Conservation (phyloP, 1,140 invertebrate genomes). For the Andricus grossulariae region DNA sequence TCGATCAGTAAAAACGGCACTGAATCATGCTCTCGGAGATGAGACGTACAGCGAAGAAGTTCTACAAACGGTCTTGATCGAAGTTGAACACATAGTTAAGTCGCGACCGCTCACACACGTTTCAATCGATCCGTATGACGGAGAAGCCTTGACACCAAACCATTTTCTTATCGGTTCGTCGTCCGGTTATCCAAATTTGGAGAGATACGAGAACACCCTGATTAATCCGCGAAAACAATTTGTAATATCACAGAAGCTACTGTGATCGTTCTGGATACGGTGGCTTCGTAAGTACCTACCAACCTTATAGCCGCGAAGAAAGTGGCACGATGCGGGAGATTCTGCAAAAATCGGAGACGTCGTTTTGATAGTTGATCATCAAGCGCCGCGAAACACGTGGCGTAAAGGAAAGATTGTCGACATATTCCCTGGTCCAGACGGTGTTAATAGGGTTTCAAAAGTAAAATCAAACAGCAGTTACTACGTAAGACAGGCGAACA, state of each 20-base stretch:
- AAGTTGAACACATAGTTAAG: too few relatives aligned
- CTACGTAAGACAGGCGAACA: neutral
- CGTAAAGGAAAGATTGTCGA: neutral
- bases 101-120: neutral
- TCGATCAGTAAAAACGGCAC: too few relatives aligned
- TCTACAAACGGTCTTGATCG: too few relatives aligned
- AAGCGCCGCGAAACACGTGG: neutral
- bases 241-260: neutral
- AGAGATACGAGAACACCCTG: neutral
- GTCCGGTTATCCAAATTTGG: neutral
- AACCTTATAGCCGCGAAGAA: neutral
- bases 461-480: neutral
- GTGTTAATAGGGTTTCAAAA: neutral
- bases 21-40: too few relatives aligned
- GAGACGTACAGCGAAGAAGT: too few relatives aligned
- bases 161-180: neutral
- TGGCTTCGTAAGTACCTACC: neutral
- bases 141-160: neutral
- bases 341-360: neutral
- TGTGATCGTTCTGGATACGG: neutral
- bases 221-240: neutral
- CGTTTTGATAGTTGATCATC: neutral
- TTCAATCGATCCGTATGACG: neutral
- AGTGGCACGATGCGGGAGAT: neutral
- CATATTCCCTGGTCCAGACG: neutral